These are phyloP conservation scores for Heteromurus nitidus DNA, from an alignment of 2,888 invertebrate genomes.

Conservation along the genomic window DNA sequence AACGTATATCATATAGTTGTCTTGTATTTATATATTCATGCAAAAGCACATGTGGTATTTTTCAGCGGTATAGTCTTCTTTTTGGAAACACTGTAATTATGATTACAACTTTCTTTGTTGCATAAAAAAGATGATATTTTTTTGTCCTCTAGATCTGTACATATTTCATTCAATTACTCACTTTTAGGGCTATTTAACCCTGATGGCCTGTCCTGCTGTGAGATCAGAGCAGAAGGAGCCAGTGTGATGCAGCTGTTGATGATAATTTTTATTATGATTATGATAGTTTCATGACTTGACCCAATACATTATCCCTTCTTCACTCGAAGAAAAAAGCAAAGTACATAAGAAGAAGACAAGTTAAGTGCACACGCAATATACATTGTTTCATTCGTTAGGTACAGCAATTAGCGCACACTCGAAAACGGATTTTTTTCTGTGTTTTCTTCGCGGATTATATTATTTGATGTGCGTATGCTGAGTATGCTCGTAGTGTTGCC, in stretches of 20 bases:
- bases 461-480: background rate
- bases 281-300: constrained; percentile 43
- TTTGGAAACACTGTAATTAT: too few relatives aligned
- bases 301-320: constrained; percentile 36
- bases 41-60: too few relatives aligned
- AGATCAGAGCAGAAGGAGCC: constrained; percentile 4
- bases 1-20: too few relatives aligned
- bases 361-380: constrained; percentile 24
- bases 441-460: background rate
- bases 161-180: constrained; percentile 10
- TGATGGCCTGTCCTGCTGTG: background rate
- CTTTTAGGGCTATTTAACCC: background rate
- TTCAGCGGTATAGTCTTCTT: too few relatives aligned
- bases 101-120: too few relatives aligned
- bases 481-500: too few relatives aligned
- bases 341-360: constrained; percentile 12
- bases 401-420: constrained; percentile 40
- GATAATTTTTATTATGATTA: constrained; percentile 36
- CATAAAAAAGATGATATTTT: too few relatives aligned
- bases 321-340: background rate
- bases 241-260: constrained; percentile 6
- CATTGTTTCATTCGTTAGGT: background rate
- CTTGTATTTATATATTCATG: too few relatives aligned
- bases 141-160: background rate
- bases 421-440: background rate